Evolutionary conservation across 2,888 invertebrate genomes (phyloP).

Genomic region (Alcis repandata): DNA sequence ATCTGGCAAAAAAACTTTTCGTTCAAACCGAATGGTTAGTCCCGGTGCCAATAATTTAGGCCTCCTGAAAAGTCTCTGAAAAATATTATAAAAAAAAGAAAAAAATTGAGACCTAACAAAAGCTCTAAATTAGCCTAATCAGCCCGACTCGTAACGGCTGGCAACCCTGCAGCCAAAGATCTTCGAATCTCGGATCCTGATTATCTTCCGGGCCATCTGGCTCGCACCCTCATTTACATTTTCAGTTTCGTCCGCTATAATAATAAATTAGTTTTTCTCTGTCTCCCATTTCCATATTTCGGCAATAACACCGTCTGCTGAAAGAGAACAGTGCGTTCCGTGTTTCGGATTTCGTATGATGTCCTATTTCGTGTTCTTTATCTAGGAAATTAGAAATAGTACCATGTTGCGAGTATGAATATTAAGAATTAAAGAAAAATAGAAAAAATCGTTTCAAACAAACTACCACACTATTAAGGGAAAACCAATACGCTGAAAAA

Average conservation of each 20-base stretch:
- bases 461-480: no score
- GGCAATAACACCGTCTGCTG: conserved; percentile 46
- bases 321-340: conserved; percentile 37
- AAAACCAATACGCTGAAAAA: no score
- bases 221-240: conserved; percentile 46
- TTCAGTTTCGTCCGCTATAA: conserved; percentile 48
- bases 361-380: conserved; percentile 28
- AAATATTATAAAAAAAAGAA: no score
- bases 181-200: conserved; percentile 43
- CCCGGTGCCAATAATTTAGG: no score
- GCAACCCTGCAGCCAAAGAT: conserved; percentile 32
- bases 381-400: conserved; percentile 18
- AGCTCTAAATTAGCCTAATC: conserved; percentile 9
- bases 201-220: conserved; percentile 49
- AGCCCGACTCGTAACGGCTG: background rate
- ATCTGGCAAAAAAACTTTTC: no score
- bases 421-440: no score
- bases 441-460: no score
- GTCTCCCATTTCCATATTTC: conserved; percentile 50
- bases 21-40: no score
- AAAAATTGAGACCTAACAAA: background rate
- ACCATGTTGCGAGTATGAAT: background rate
- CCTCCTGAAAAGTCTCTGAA: no score
- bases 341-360: conserved; percentile 31
- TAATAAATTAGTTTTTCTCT: conserved; percentile 54